Evolutionary conservation across 2,888 invertebrate genomes (phyloP), one percentile per base, ranked within the genome.

Genomic region (Chloromyia formosa): DNA sequence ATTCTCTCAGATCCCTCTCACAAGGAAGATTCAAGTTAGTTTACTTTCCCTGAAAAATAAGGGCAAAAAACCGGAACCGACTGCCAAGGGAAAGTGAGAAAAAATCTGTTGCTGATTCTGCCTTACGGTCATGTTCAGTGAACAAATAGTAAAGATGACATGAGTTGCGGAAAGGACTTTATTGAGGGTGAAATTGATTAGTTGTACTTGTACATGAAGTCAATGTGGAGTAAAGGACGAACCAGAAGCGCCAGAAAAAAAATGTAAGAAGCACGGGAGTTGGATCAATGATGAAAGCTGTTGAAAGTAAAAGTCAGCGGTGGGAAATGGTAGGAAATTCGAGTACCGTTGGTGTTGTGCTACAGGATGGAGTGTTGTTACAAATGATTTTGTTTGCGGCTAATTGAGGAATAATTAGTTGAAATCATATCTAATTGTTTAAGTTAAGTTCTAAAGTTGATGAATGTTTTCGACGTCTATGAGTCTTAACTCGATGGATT

Each of bases 121-220:
- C 16, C 2, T n/a, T 7, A n/a, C 16, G 12, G 49, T 49, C 49
- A 1, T n/a, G 3, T n/a, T 49, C 16, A 3, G 49, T 3, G 49
- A 49, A n/a, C 2, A 12, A 49, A n/a, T 49, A 49, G 4, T n/a
- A 49, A 35, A 35, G 27, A 35, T 35, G 27, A 35, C 27, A 35
- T 35, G 27, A 35, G 27, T 35, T 35, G 27, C 49, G 16, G 49
- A 12, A 18, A 54, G 54, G 53, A 69, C 54, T 69, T 69, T 69
- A 69, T 69, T 69, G 68, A 69, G 68, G 68, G 68, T 69, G 54
- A 69, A 69, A 69, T 69, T 69, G 68, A 69, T 69, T 69, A 69
- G 68, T 54, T 69, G 23, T 53, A 20, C 12, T n/a, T n/a, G n/a
- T n/a, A 66, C 10, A 14, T 23, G n/a, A 9, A 22, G 27, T 10